phyloP scores from a whole-genome alignment of 64 coral and sea anemone species.

The Actinia equina region DNA sequence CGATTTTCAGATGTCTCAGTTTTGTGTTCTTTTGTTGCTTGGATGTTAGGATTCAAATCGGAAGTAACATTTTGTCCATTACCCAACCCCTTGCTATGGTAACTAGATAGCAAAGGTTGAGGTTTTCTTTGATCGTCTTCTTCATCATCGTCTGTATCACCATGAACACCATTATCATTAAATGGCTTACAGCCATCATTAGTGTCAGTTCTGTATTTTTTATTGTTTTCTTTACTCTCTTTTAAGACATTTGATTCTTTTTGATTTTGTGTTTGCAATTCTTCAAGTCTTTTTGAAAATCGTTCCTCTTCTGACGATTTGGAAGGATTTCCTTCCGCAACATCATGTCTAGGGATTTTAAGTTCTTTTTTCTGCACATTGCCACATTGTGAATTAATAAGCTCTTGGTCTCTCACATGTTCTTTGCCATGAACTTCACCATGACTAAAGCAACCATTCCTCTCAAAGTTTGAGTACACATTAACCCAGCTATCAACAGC shows the following conservation, averaged over 20 bases:
- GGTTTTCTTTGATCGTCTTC: background rate
- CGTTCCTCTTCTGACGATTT: background rate
- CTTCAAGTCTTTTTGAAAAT: background rate
- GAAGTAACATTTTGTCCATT: background rate
- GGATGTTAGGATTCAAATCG: background rate
- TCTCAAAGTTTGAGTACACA: background rate
- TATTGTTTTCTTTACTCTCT: background rate
- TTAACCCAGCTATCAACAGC: background rate
- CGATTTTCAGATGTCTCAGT: background rate
- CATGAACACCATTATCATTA: background rate
- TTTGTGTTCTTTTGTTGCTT: background rate
- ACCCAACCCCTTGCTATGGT: background rate
- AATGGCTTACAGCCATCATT: background rate
- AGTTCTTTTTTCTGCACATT: background rate
- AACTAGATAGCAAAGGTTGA: background rate
- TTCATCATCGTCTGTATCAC: conserved; percentile 13
- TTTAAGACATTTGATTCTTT: background rate
- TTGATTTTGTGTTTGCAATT: background rate
- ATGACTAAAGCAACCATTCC: background rate
- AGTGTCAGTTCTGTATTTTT: background rate
- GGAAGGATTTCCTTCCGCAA: background rate
- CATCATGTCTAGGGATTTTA: background rate
- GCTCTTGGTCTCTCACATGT: background rate
- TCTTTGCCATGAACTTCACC: background rate
- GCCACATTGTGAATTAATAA: background rate